phyloP scores from a whole-genome alignment of 2,113 vertebrate genomes.

The Panthera tigris region DNA sequence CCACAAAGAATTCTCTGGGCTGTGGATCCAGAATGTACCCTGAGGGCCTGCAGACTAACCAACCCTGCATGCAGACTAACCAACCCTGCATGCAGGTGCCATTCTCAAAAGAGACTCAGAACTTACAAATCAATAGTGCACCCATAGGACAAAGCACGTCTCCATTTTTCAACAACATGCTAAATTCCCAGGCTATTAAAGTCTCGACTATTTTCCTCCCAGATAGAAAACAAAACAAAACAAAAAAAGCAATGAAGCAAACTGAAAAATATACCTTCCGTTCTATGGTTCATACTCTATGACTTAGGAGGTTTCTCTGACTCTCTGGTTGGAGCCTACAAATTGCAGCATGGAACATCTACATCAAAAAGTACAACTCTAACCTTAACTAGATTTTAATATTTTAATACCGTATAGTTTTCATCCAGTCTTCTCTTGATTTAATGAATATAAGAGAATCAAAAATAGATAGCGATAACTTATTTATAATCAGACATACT shows the following conservation, averaged over 20 bases:
- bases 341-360: not conserved
- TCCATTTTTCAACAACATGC: not conserved
- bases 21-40: not conserved
- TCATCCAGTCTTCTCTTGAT: not conserved
- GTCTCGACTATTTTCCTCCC: not conserved
- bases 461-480: conserved; percentile 29
- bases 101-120: not conserved
- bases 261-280: not conserved
- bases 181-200: not conserved
- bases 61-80: not conserved
- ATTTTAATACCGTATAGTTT: not conserved
- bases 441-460: not conserved
- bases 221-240: not conserved
- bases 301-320: not conserved
- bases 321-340: not conserved
- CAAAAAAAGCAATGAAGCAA: not conserved
- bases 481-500: conserved; percentile 1
- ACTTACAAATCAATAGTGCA: not conserved
- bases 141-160: not conserved
- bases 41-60: not conserved
- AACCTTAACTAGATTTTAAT: not conserved
- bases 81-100: not conserved
- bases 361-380: not conserved
- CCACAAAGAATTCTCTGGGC: not conserved
- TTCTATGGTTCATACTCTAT: not conserved